phyloP scores from a whole-genome alignment of 2,888 invertebrate species.

The Drosophila monieri region DNA sequence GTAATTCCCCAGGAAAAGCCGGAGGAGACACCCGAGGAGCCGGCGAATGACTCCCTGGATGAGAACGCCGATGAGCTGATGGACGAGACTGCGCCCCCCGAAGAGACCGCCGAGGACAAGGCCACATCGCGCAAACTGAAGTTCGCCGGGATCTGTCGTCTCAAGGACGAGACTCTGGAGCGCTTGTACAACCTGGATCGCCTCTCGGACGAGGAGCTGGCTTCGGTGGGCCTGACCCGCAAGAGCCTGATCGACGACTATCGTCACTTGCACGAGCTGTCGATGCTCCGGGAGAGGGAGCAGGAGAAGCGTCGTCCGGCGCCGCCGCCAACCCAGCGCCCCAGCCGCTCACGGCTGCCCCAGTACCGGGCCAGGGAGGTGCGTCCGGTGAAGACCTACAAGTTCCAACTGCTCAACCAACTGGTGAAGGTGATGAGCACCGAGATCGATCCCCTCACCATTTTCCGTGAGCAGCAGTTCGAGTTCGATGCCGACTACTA shows the following conservation, averaged over 20 bases:
- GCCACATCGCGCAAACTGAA: slow-evolving; percentile 25
- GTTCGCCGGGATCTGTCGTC: slow-evolving; percentile 50
- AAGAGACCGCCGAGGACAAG: neutral
- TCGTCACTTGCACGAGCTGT: slow-evolving; percentile 53
- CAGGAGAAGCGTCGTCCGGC: neutral
- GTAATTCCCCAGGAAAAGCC: neutral
- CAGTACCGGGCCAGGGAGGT: neutral
- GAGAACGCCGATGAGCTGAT: neutral
- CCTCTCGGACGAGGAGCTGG: slow-evolving; percentile 51
- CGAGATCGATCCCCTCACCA: slow-evolving; percentile 29
- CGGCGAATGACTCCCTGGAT: neutral
- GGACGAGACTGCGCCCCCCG: neutral
- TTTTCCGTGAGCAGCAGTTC: slow-evolving; percentile 41
- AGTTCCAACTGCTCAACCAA: slow-evolving; percentile 29
- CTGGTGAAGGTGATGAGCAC: slow-evolving; percentile 20
- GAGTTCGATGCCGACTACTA: slow-evolving; percentile 34
- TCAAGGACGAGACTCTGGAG: slow-evolving; percentile 37
- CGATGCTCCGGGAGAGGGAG: slow-evolving; percentile 14
- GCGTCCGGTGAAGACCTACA: neutral
- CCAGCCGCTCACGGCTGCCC: neutral
- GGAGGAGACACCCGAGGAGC: neutral
- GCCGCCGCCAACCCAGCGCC: neutral
- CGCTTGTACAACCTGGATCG: slow-evolving; percentile 42
- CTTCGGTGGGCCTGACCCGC: slow-evolving; percentile 40
- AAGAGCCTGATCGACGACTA: slow-evolving; percentile 60